Conservation (phyloP, 2,888 invertebrate genomes). For the Rotaria socialis region DNA sequence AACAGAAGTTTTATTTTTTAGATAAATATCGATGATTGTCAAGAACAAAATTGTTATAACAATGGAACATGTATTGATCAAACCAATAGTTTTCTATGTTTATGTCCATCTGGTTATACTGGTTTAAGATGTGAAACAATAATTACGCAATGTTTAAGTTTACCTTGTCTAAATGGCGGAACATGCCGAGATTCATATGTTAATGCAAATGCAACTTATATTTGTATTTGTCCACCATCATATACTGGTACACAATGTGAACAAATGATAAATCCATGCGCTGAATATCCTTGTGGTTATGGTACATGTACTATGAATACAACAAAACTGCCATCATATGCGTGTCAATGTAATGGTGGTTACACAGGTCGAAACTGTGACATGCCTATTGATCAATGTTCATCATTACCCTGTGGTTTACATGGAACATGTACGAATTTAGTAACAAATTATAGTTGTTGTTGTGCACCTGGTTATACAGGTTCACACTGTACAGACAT, state of each 20-base stretch:
- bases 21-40: conserved; percentile 42
- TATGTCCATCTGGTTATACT: conserved; percentile 41
- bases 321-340: not conserved
- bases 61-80: conserved; percentile 43
- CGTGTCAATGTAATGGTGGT: conserved; percentile 35
- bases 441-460: conserved; percentile 34
- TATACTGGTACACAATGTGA: conserved; percentile 41
- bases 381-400: conserved; percentile 36
- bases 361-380: conserved; percentile 43
- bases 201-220: not conserved
- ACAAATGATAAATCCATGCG: conserved; percentile 37
- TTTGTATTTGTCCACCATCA: conserved; percentile 40
- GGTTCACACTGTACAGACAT: conserved; percentile 30
- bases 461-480: conserved; percentile 39
- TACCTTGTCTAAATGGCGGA: conserved; percentile 41
- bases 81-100: conserved; percentile 40
- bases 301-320: not conserved
- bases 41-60: conserved; percentile 36
- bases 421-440: conserved; percentile 27
- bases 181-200: conserved; percentile 39
- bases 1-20: not conserved
- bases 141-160: conserved; percentile 37
- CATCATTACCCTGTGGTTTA: conserved; percentile 31
- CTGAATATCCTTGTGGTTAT: not conserved
- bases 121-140: conserved; percentile 39